phyloP scores from a whole-genome alignment of 2,888 invertebrate genomes.

The Perithous albicinctus region DNA sequence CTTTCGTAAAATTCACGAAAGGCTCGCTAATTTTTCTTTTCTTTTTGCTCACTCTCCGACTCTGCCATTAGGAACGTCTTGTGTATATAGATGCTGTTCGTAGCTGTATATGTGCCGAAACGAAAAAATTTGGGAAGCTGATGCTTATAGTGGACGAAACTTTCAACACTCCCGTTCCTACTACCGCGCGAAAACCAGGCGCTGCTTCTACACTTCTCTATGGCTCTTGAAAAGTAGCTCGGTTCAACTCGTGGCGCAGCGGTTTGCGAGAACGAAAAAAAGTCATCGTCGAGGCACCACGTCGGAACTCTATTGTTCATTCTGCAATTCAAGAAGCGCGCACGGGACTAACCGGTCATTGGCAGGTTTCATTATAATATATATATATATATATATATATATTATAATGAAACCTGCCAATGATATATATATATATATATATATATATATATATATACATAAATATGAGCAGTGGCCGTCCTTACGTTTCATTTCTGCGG shows the following conservation, averaged over 20 bases:
- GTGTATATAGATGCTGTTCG: not conserved
- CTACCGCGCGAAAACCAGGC: too few relatives aligned
- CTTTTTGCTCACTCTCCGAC: conserved; percentile 19
- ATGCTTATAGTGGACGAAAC: conserved; percentile 40
- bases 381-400: not conserved
- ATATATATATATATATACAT: not conserved
- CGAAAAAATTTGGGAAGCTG: conserved; percentile 47
- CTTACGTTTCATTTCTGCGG: not conserved
- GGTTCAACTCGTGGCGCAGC: conserved; percentile 17
- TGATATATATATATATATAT: conserved; percentile 27
- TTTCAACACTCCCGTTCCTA: conserved; percentile 13
- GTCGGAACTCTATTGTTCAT: conserved; percentile 55
- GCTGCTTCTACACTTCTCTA: conserved; percentile 23
- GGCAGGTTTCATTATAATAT: conserved; percentile 36
- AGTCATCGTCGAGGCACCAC: conserved; percentile 57
- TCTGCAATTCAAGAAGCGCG: conserved; percentile 50
- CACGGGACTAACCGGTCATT: conserved; percentile 34
- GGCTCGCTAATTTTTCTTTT: conserved; percentile 38
- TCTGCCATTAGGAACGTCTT: conserved; percentile 13
- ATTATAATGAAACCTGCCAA: not conserved
- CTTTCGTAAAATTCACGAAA: conserved; percentile 39
- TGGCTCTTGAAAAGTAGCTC: conserved; percentile 59
- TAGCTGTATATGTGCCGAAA: not conserved
- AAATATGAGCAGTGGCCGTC: not conserved
- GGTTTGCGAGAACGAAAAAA: conserved; percentile 43